A percentile compares a stretch with the other conserved stretches of the same genome.
These are phyloP conservation scores for Antheraea assamensis DNA, from an alignment of 2,888 invertebrate genomes.

Conservation along the genomic window DNA sequence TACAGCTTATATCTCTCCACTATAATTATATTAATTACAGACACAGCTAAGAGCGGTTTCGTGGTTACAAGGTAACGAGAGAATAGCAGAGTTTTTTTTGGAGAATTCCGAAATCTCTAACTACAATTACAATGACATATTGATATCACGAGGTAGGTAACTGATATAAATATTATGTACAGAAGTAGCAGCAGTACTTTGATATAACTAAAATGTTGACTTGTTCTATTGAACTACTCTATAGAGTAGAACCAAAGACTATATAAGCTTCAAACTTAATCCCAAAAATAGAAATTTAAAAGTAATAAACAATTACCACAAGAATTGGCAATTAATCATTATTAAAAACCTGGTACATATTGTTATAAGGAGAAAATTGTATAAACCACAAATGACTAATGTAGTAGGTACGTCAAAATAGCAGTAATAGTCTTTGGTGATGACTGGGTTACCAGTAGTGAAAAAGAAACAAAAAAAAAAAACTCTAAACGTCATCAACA, in stretches of 20 bases:
- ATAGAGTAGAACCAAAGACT: neutral
- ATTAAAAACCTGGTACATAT: too few species aligned
- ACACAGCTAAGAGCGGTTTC: slow-evolving; percentile 70
- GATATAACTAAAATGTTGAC: neutral
- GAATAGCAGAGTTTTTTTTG: slow-evolving; percentile 69
- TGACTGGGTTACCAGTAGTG: too few species aligned
- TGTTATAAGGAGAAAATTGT: too few species aligned
- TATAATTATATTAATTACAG: slow-evolving; percentile 39
- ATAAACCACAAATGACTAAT: too few species aligned
- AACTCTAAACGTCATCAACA: too few species aligned
- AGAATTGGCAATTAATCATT: too few species aligned
- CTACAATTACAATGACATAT: slow-evolving; percentile 65
- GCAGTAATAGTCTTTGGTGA: too few species aligned
- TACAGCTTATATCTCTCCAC: neutral
- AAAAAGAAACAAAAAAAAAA: too few species aligned
- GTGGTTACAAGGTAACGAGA: slow-evolving; percentile 72
- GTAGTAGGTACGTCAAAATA: too few species aligned
- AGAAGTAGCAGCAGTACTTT: neutral
- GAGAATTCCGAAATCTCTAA: slow-evolving; percentile 71
- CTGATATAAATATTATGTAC: neutral
- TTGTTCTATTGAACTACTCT: neutral
- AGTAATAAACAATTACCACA: too few species aligned
- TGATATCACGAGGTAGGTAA: slow-evolving; percentile 65
- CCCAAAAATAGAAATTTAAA: too few species aligned
- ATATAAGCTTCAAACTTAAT: neutral